phyloP scores from a whole-genome alignment of 2,113 vertebrate species.

The Passer domesticus region DNA sequence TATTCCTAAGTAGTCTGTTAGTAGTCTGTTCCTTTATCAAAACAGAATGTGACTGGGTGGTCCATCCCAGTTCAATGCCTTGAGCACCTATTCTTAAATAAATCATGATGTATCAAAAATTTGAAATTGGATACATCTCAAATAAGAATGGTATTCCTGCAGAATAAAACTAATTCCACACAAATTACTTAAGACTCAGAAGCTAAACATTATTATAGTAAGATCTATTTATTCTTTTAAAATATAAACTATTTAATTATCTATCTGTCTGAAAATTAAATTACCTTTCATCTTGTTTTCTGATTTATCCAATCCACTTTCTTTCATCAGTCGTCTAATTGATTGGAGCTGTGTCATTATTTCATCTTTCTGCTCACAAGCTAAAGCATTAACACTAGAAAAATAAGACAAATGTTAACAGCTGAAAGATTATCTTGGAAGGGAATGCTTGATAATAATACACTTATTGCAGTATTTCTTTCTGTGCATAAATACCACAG shows the following conservation, averaged over 20 bases:
- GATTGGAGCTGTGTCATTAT: conserved; percentile 90
- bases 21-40: background rate
- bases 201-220: background rate
- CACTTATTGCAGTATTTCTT: background rate
- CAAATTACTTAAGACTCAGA: background rate
- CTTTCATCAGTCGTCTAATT: conserved; percentile 89
- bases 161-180: background rate
- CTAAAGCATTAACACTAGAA: conserved; percentile 85
- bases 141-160: background rate
- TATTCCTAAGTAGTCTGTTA: background rate
- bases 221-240: background rate
- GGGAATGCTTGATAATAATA: background rate
- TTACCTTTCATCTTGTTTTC: conserved; percentile 76
- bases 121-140: background rate
- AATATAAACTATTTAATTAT: background rate
- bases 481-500: background rate
- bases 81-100: background rate
- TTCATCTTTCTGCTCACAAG: conserved; percentile 90
- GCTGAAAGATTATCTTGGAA: background rate
- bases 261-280: background rate
- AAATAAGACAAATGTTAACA: background rate
- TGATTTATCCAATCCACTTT: conserved; percentile 87
- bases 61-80: background rate
- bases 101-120: background rate
- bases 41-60: background rate